Conservation (phyloP, 2,888 invertebrate species). For the Autographa gamma region DNA sequence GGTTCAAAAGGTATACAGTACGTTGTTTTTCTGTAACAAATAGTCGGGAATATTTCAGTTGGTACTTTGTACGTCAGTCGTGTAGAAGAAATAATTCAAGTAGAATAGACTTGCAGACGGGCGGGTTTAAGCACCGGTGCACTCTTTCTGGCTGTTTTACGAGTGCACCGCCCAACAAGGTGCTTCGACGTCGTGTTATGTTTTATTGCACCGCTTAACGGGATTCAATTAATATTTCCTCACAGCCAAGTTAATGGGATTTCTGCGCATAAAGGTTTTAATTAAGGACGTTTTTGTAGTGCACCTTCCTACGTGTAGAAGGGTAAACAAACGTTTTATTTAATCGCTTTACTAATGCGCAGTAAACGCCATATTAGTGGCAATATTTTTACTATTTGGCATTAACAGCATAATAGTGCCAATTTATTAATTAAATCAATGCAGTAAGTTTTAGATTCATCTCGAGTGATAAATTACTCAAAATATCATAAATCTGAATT, state of each 20-base stretch:
- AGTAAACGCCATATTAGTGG: too few relatives aligned
- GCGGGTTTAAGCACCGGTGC: conserved; percentile 56
- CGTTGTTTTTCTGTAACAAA: conserved; percentile 28
- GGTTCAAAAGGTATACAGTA: conserved; percentile 13
- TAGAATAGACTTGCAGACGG: conserved; percentile 40
- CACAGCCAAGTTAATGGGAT: conserved; percentile 30
- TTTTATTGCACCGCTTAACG: conserved; percentile 50
- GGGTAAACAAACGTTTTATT: neutral
- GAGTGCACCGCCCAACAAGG: conserved; percentile 47
- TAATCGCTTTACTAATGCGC: neutral
- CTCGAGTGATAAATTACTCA: too few relatives aligned
- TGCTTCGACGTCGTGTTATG: conserved; percentile 22
- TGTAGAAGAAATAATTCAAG: conserved; percentile 57
- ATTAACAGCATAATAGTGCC: too few relatives aligned
- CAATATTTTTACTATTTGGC: too few relatives aligned
- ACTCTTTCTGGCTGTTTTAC: conserved; percentile 64
- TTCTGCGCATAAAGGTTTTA: conserved; percentile 21
- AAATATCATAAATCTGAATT: too few relatives aligned
- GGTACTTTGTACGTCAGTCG: conserved; percentile 31
- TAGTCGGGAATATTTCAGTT: conserved; percentile 38
- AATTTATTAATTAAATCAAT: too few relatives aligned
- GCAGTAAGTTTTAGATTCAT: too few relatives aligned
- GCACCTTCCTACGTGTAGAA: conserved; percentile 5
- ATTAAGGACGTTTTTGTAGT: neutral
- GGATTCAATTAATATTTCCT: conserved; percentile 55